Conservation (phyloP, 2,113 vertebrate species). For the Aldabrachelys gigantea region DNA sequence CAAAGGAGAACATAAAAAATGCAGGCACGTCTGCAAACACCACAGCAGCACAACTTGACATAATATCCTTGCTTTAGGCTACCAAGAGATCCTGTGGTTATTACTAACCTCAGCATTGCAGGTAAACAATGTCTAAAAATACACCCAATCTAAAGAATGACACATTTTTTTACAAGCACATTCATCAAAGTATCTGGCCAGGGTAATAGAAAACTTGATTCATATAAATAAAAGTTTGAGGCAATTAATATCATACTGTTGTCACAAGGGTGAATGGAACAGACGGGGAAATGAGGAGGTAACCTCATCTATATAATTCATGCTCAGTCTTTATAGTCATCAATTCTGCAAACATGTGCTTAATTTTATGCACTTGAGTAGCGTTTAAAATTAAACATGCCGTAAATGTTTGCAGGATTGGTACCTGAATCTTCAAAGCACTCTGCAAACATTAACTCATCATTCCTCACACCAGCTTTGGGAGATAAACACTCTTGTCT, state of each 20-base stretch:
- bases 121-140: not conserved
- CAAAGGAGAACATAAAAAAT: not conserved
- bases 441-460: not conserved
- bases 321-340: not conserved
- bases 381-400: not conserved
- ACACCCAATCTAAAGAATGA: not conserved
- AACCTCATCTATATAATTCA: not conserved
- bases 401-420: not conserved
- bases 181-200: not conserved
- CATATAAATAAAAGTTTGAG: not conserved
- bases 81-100: not conserved
- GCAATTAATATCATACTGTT: not conserved
- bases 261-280: not conserved
- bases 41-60: not conserved
- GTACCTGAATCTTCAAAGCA: not conserved
- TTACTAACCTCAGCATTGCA: not conserved
- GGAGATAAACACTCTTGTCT: not conserved
- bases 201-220: not conserved
- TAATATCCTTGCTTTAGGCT: not conserved
- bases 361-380: not conserved
- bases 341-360: not conserved
- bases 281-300: not conserved
- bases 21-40: not conserved
- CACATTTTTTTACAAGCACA: not conserved
- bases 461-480: not conserved